Evolutionary conservation across 2,113 vertebrate genomes (phyloP).

Genomic region (Nycticryphes semicollaris): DNA sequence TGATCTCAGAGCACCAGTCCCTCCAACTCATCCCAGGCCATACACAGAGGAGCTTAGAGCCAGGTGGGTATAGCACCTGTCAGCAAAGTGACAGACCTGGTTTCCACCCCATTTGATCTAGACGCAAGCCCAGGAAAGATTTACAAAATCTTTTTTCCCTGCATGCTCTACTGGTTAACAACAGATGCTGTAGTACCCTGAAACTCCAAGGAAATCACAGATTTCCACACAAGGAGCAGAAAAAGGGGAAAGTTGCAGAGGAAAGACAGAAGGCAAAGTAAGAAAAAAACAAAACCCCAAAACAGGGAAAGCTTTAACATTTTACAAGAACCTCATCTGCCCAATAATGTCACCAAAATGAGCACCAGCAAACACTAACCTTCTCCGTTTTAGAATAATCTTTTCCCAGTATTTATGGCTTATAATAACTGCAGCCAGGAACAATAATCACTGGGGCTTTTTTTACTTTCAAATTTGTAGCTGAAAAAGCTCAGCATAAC

Average conservation of each 20-base stretch:
- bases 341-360: background rate
- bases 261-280: background rate
- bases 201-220: background rate
- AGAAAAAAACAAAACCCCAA: background rate
- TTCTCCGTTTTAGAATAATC: background rate
- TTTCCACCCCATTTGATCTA: background rate
- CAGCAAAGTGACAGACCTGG: background rate
- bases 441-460: background rate
- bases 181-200: background rate
- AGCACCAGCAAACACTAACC: background rate
- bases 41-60: background rate
- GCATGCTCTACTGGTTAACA: background rate
- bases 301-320: background rate
- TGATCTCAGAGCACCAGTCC: fast-evolving
- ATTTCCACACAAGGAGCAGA: background rate
- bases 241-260: background rate
- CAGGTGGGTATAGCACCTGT: background rate
- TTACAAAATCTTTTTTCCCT: background rate
- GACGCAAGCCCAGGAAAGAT: background rate
- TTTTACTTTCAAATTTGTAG: background rate
- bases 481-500: background rate
- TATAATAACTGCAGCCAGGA: background rate
- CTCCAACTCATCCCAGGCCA: background rate
- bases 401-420: background rate
- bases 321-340: background rate